These are phyloP conservation scores for Pao palembangensis DNA, from an alignment of 2,113 vertebrate genomes.

Conservation along the genomic window DNA sequence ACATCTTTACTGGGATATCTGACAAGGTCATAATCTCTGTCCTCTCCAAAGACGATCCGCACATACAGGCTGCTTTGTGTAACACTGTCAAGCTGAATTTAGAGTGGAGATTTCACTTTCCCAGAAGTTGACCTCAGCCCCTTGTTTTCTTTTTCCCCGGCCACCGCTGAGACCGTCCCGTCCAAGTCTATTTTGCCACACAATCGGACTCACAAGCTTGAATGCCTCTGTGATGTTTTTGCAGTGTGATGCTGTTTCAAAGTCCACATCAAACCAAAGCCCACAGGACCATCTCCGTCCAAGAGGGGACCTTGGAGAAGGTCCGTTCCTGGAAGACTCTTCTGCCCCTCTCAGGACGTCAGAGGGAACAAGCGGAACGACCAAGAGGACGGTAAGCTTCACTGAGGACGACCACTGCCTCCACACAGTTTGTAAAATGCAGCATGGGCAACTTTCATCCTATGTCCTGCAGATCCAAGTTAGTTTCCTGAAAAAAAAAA, in stretches of 20 bases:
- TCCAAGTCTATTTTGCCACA: conserved; percentile 32
- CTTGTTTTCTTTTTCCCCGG: conserved; percentile 59
- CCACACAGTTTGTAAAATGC: too few relatives aligned
- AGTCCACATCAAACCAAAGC: conserved; percentile 51
- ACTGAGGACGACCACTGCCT: conserved; percentile 7
- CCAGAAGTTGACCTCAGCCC: conserved; percentile 54
- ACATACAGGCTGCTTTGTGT: conserved; percentile 58
- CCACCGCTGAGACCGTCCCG: conserved; percentile 55
- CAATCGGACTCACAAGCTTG: conserved; percentile 23
- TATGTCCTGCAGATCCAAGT: too few relatives aligned
- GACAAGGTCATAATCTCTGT: conserved; percentile 64
- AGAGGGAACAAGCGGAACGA: conserved; percentile 59
- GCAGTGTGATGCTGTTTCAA: conserved; percentile 67
- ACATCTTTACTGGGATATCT: conserved; percentile 63
- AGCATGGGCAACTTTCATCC: too few relatives aligned
- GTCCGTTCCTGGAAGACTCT: conserved; percentile 53
- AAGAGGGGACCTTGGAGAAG: conserved; percentile 56
- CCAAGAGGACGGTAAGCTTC: conserved; percentile 75
- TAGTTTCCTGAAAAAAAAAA: too few relatives aligned
- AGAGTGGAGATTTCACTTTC: conserved; percentile 55
- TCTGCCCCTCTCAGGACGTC: conserved; percentile 45
- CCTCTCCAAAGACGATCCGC: conserved; percentile 48
- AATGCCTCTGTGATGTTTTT: conserved; percentile 69
- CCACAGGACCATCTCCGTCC: conserved; percentile 38
- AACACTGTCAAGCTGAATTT: conserved; percentile 43